Evolutionary conservation across 2,113 vertebrate genomes (phyloP).

Genomic region (Pithys albifrons): DNA sequence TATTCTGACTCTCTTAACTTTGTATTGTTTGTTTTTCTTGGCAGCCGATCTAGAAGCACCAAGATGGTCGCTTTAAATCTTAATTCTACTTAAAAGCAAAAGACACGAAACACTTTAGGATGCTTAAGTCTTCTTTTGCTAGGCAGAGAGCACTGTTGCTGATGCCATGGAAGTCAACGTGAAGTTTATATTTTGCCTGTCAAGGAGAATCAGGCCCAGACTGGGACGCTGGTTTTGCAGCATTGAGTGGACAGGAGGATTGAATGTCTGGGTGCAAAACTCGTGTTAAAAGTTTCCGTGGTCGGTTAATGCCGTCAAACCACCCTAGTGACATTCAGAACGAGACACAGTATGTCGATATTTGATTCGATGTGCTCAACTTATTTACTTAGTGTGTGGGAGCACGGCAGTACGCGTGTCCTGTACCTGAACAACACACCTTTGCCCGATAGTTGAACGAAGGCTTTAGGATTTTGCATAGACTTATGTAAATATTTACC

Average conservation of each 20-base stretch:
- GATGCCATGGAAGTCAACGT: not conserved
- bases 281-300: not conserved
- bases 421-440: slow-evolving; percentile 47
- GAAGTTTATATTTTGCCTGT: not conserved
- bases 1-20: not conserved
- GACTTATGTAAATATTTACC: slow-evolving; percentile 69
- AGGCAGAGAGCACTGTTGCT: not conserved
- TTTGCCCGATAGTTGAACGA: not conserved
- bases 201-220: not conserved
- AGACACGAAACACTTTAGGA: not conserved
- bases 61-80: not conserved
- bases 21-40: not conserved
- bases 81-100: not conserved
- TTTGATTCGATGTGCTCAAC: not conserved
- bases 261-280: not conserved
- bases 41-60: not conserved
- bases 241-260: not conserved
- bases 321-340: not conserved
- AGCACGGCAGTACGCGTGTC: not conserved
- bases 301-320: not conserved
- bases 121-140: not conserved
- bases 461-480: slow-evolving; percentile 49
- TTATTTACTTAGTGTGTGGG: not conserved
- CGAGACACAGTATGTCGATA: not conserved
- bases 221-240: not conserved